Base-by-base conservation (phyloP, 2,797 vertebrate genomes). In the Margarornis squamiger region DNA sequence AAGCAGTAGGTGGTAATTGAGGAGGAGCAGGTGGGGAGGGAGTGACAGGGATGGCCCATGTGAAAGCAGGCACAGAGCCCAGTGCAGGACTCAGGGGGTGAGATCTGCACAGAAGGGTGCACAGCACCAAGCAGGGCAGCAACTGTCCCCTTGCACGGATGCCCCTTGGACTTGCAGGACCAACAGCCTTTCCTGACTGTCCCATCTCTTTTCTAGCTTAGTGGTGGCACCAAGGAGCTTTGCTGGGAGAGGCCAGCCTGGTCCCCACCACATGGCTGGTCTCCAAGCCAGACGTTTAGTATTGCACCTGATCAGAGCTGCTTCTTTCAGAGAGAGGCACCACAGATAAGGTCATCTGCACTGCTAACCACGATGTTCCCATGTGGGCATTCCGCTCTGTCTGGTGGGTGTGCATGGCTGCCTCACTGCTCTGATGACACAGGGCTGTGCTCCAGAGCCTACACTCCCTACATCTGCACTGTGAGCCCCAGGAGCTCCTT, bases 351-450 rank as follows among this genome's bases (percentile, higher is more conserved):
- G 77, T 52, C 48, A 23, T 22, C 8, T 10, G 3, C 61, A 5
- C 27, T 5, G 43, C 16, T 41, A 34, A 7, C 12, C 16, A 1
- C 0, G 2, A 2, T 29, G 48, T 39, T 87, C 29, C 38, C n/a
- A 2, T 0, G 1, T 1, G 5, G 5, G 0, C 5, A 0, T 8
- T 23, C 12, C 0, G 6, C 57, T 67, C 58, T 58, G 75, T 9
- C 77, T 66, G 66, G 1, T 51, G 36, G 32, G 18, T 20, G 62
- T 38, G 36, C 12, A 2, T 27, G 14, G 78, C 12, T 38, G 39
- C 59, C 55, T 43, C 0, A 0, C 10, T 62, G 84, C 75, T 74
- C 54, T 39, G 36, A 24, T 34, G 36, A 27, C 36, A 7, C 27
- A 10, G 72, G 58, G 32, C 14, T 73, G 59, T 80, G 55, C 76